A percentile compares a stretch with the other conserved stretches of the same genome.
Conservation (phyloP, 2,888 invertebrate species). For the Dendrolimus pini region DNA sequence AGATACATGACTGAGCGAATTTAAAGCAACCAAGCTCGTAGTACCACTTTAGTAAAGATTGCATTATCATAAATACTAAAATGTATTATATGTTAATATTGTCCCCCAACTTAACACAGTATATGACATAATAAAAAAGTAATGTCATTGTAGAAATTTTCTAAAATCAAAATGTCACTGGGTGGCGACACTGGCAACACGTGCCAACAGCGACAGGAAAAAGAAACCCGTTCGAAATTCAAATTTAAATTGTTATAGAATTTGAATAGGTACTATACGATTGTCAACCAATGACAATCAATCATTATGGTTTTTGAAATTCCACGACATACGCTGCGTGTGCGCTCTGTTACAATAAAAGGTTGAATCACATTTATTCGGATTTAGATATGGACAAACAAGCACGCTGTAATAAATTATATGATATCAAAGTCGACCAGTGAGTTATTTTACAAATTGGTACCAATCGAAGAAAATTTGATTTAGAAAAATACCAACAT, state of each 20-base stretch:
- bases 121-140: constrained; percentile 19
- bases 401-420: no score
- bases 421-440: no score
- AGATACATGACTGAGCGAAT: no score
- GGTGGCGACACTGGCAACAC: constrained; percentile 39
- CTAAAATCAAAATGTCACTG: constrained; percentile 48
- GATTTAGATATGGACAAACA: not conserved
- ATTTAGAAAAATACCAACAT: no score
- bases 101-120: constrained; percentile 13
- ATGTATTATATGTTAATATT: constrained; percentile 16
- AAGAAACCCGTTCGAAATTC: constrained; percentile 66
- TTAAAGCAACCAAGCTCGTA: no score
- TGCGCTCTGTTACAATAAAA: not conserved
- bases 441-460: no score
- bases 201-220: constrained; percentile 39
- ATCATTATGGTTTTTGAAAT: constrained; percentile 72
- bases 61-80: constrained; percentile 9
- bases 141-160: constrained; percentile 40
- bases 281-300: constrained; percentile 74
- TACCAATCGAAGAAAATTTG: no score
- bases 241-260: constrained; percentile 68
- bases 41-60: constrained; percentile 1
- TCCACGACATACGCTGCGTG: constrained; percentile 42
- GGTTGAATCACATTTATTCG: not conserved
- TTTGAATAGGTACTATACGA: constrained; percentile 59